Conservation (phyloP, 2,113 vertebrate species). For the Oreotrochilus melanogaster region DNA sequence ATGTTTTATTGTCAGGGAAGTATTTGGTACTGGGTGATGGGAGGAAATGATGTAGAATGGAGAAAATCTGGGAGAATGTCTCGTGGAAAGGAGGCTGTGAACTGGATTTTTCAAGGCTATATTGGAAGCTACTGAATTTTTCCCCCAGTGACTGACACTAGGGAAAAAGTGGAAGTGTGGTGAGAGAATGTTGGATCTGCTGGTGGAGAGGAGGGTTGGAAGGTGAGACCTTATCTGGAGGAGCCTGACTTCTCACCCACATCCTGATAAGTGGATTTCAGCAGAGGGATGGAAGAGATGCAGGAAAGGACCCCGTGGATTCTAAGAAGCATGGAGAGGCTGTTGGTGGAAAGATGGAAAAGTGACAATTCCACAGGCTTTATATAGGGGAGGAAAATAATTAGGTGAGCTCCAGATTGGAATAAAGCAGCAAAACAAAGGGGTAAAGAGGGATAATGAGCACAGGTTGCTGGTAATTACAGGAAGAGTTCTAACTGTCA, state of each 20-base stretch:
- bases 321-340: background rate
- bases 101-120: background rate
- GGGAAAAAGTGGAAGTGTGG: background rate
- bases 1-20: background rate
- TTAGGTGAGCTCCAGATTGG: background rate
- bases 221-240: background rate
- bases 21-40: background rate
- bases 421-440: background rate
- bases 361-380: background rate
- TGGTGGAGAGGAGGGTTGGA: background rate
- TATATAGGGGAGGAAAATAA: background rate
- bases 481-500: background rate
- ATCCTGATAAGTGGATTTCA: background rate
- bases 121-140: background rate
- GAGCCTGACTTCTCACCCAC: background rate
- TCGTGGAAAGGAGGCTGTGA: background rate
- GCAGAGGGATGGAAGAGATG: conserved; percentile 21
- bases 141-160: background rate
- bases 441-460: background rate
- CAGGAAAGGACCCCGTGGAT: background rate
- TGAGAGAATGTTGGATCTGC: background rate
- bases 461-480: background rate
- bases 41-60: background rate
- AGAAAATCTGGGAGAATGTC: background rate
- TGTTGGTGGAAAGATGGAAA: background rate